Evolutionary conservation across 2,888 invertebrate species (phyloP).

Genomic region (Agonum fuliginosum): DNA sequence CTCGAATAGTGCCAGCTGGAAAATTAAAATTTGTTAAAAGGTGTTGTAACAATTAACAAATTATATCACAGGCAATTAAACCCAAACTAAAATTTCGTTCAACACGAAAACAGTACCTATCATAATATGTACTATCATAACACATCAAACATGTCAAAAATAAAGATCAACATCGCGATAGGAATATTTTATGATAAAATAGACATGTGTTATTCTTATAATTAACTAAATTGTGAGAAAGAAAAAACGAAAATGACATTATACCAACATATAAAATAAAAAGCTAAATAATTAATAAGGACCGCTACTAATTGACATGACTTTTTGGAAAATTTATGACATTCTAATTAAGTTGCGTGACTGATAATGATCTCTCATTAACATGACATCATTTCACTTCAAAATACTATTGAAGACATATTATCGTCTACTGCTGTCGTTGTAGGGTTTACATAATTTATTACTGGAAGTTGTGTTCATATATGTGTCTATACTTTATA

Average conservation of each 20-base stretch:
- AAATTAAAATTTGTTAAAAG: no score
- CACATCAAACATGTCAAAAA: background rate
- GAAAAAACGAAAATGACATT: slow-evolving; percentile 33
- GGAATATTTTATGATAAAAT: slow-evolving; percentile 15
- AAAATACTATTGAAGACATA: slow-evolving; percentile 38
- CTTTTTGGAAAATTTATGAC: slow-evolving; percentile 54
- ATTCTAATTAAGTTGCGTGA: slow-evolving; percentile 58
- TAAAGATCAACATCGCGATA: slow-evolving; percentile 9
- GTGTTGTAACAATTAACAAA: no score
- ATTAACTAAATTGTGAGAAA: slow-evolving; percentile 34
- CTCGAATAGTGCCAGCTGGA: no score
- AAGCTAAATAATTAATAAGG: slow-evolving; percentile 52
- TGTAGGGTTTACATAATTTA: slow-evolving; percentile 10
- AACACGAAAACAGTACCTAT: no score
- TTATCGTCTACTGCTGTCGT: background rate
- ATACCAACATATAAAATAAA: slow-evolving; percentile 30
- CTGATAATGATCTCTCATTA: slow-evolving; percentile 57
- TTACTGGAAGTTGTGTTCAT: background rate
- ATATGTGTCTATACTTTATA: no score
- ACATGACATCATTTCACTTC: slow-evolving; percentile 49
- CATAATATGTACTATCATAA: background rate
- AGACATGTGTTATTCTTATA: slow-evolving; percentile 12
- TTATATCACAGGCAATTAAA: no score
- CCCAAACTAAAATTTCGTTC: background rate
- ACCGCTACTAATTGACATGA: slow-evolving; percentile 55